phyloP scores from a whole-genome alignment of 2,113 vertebrate genomes.

The Trogon surrucura region DNA sequence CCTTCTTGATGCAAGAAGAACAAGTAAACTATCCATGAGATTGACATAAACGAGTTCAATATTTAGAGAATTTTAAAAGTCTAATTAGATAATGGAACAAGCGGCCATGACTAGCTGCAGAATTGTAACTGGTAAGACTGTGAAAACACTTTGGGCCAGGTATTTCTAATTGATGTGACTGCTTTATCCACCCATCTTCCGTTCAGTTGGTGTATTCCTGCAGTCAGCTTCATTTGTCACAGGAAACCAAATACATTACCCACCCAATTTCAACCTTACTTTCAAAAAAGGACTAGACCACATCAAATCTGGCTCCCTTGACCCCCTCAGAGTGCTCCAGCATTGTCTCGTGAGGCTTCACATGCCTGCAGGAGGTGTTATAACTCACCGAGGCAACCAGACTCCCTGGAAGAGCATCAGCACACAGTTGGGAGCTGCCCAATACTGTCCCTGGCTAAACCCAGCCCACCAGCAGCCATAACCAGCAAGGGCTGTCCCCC shows the following conservation, averaged over 20 bases:
- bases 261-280: not conserved
- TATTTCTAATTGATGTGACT: not conserved
- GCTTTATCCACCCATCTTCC: not conserved
- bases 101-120: not conserved
- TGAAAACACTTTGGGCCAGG: not conserved
- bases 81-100: not conserved
- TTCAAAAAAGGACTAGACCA: not conserved
- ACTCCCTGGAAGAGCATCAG: not conserved
- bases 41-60: not conserved
- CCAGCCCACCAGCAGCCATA: not conserved
- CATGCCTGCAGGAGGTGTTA: not conserved
- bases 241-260: not conserved
- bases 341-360: not conserved
- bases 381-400: not conserved
- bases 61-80: not conserved
- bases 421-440: not conserved
- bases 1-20: not conserved
- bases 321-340: not conserved
- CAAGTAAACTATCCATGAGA: not conserved
- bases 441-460: not conserved
- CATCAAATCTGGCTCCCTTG: not conserved
- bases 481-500: not conserved
- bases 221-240: not conserved
- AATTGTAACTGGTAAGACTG: not conserved
- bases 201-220: not conserved